Base-by-base conservation (phyloP, 92 coral and sea anemone genomes). In the Siderastrea siderea region DNA sequence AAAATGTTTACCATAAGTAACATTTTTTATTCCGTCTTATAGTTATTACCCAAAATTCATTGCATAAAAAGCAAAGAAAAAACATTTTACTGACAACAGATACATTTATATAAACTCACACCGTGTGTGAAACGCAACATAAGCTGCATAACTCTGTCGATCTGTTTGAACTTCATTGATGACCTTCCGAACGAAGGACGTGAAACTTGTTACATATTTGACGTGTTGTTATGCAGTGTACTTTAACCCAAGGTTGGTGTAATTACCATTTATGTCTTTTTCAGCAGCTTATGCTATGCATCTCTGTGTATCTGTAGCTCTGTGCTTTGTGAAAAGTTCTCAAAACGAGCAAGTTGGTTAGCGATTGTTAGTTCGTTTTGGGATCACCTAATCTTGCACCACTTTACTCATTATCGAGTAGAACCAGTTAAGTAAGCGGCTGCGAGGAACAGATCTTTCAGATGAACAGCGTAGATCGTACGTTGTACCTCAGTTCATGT, bases 161-260 rank as follows among this genome's bases (percentile, higher is more conserved):
- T 82, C 78, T 82, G 78, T 82, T 16, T 49, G 78, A 82, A 57
- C 71, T 82, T 71, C 9, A 70, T 16, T 69, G 86, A 82, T 82
- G 75, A 82, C 78, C 69, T n/a, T 53, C 62, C 19, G 12, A 74
- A 26, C 78, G 43, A 47, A 58, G 68, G 75, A 61, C 48, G 16
- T 59, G 57, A 58, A 71, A 69, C 69, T n/a, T 49, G 66, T 14
- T 78, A 10, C 57, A 47, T 58, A 48, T 17, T n/a, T 71, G 38
- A 69, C 65, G 67, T 16, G 78, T 46, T 82, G 86, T 70, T 68
- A 82, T 82, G 86, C 86, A 82, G 86, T 82, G 76, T 71, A 53
- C 77, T 51, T 82, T 82, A 48, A 82, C 70, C 69, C 86, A 82
- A 82, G 86, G 86, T 82, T 70, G 58, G 86, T 82, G n/a, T 16